These are phyloP conservation scores for Nysson spinosus DNA, from an alignment of 2,888 invertebrate genomes.

Conservation along the genomic window DNA sequence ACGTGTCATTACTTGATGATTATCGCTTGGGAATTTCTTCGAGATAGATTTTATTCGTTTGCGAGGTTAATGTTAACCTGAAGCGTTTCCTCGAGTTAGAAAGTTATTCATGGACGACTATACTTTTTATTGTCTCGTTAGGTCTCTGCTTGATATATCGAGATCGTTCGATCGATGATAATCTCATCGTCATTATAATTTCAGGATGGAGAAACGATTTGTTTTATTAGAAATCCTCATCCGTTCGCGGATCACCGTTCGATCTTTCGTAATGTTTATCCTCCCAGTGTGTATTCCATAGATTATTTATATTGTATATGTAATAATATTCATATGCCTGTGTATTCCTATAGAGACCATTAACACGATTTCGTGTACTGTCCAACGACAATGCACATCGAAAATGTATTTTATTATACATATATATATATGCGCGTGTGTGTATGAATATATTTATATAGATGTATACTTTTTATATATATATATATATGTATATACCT, in stretches of 20 bases:
- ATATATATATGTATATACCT: conserved; percentile 49
- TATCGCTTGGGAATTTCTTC: neutral
- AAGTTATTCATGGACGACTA: neutral
- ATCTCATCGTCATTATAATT: no score
- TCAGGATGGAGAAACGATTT: no score
- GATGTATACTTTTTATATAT: conserved; percentile 11
- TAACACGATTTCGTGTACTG: conserved; percentile 13
- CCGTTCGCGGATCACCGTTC: neutral
- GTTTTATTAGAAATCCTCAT: conserved; percentile 4
- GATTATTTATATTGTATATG: conserved; percentile 14
- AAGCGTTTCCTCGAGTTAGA: neutral
- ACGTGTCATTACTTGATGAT: neutral
- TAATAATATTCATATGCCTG: conserved; percentile 17
- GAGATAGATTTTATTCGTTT: no score
- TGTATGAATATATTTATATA: conserved; percentile 1
- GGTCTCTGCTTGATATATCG: no score
- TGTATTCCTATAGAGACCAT: conserved; percentile 21
- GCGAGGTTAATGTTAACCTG: no score
- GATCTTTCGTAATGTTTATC: conserved; percentile 22
- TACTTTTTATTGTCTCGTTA: neutral
- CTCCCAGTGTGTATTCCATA: conserved; percentile 2
- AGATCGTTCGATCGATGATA: no score
- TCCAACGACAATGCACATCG: conserved; percentile 2
- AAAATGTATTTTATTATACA: conserved; percentile 1
- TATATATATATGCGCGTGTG: conserved; percentile 1